Base-by-base conservation (phyloP, 2,888 invertebrate species). In the Coecobrya sp. region DNA sequence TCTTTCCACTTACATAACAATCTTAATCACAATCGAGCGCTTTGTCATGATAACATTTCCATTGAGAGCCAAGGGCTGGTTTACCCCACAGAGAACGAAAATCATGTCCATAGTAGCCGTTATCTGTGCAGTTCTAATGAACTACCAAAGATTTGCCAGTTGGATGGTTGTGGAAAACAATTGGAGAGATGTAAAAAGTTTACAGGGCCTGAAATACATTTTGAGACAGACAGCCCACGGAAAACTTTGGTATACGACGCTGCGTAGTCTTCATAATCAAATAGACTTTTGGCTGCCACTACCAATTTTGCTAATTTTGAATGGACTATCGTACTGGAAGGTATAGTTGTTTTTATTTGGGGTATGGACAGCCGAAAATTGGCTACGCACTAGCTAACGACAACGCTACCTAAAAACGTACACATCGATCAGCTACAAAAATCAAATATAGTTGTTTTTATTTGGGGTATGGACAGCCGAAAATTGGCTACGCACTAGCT, bases 211-310 rank as follows among this genome's bases (percentile, higher is more conserved):
- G 19, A 49, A 76, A 11, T 76, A 49, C 49, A 36, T 76, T 49
- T 5, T 76, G 22, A 45, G 25, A 22, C 22, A 19, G 2, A 45
- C 76, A 11, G 76, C 42, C 1, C 76, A 76, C n/a, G 76, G 76
- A 7, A 76, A 25, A 76, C 45, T 76, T 11, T 76, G 36, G 36
- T 76, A 76, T 25, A 11, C 10, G 30, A 49, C 42, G 0, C 22
- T 76, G 10, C 11, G 25, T 11, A 19, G 8, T 11, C 13, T 76
- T 22, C 76, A 76, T 25, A 49, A 49, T 19, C 16, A 45, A 7
- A 45, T 76, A 13, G 76, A 76, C 19, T 76, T 42, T 42, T 49
- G 19, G 22, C 22, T 76, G 10, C 76, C 76, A 13, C 11, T 76
- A 1, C 49, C 49, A 11, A 13, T 49, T n/a, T 19, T 76, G 22